These are phyloP conservation scores for Drosophila paramelanica DNA, from an alignment of 2,888 invertebrate species.

Conservation along the genomic window DNA sequence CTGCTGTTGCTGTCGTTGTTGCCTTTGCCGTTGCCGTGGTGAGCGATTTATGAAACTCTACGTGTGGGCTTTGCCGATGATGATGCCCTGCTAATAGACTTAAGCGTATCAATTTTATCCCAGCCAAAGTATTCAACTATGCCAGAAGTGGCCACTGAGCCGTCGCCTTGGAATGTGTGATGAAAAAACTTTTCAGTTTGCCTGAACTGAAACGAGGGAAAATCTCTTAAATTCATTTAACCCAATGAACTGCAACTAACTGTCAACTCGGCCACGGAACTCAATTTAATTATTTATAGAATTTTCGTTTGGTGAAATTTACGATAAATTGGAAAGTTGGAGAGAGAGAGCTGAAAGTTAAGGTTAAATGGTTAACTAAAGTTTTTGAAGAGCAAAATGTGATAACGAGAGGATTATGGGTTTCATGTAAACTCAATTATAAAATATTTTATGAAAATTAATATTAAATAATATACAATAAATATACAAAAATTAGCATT, in stretches of 20 bases:
- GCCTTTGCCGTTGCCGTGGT: slow-evolving; percentile 16
- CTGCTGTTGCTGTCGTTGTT: not conserved
- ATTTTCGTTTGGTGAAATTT: slow-evolving; percentile 14
- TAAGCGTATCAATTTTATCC: slow-evolving; percentile 59
- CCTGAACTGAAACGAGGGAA: not conserved
- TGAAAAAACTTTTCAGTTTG: slow-evolving; percentile 13
- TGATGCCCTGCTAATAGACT: slow-evolving; percentile 48
- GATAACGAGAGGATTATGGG: not conserved
- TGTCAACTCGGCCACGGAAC: slow-evolving; percentile 10
- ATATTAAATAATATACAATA: too few species aligned
- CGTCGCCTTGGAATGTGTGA: slow-evolving; percentile 18
- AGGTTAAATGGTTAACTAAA: not conserved
- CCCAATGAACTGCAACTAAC: slow-evolving; percentile 32
- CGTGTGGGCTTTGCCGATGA: slow-evolving; percentile 28
- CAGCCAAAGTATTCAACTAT: slow-evolving; percentile 20
- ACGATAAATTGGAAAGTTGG: not conserved
- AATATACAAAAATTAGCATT: too few species aligned
- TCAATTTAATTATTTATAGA: slow-evolving; percentile 50
- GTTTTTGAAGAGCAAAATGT: slow-evolving; percentile 5
- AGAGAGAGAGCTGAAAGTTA: not conserved
- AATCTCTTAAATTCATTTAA: slow-evolving; percentile 31
- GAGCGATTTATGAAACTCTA: slow-evolving; percentile 56
- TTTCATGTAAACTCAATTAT: too few species aligned
- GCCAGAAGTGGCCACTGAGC: slow-evolving; percentile 27
- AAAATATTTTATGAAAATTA: too few species aligned